A percentile compares a stretch with the other conserved stretches of the same genome.
Evolutionary conservation across 2,113 vertebrate species (phyloP).

Genomic region (Psilopsiagon aymara): DNA sequence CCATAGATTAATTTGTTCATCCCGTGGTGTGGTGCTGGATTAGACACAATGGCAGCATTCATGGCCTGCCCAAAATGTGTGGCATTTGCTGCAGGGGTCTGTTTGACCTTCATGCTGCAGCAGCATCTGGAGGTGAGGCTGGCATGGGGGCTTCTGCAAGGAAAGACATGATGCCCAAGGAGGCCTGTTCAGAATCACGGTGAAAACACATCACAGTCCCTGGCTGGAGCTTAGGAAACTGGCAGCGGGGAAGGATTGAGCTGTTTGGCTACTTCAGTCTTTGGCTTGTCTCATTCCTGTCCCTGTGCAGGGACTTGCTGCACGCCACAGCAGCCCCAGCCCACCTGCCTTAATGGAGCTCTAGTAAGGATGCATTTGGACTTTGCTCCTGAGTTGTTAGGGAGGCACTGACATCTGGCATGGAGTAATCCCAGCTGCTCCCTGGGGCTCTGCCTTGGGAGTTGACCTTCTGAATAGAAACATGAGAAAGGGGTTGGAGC

Average conservation of each 20-base stretch:
- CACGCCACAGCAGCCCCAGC: background rate
- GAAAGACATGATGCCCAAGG: background rate
- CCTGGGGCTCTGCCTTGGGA: background rate
- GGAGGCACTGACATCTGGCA: background rate
- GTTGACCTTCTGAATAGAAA: background rate
- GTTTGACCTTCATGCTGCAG: background rate
- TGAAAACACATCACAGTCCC: background rate
- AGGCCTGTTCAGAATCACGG: accelerated
- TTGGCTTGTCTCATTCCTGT: background rate
- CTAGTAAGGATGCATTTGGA: background rate
- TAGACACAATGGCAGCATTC: background rate
- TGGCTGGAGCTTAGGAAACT: background rate
- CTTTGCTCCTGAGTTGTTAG: background rate
- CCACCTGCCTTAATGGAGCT: background rate
- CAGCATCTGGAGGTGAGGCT: background rate
- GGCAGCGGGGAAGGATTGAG: background rate
- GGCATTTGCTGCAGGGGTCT: accelerated
- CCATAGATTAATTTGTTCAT: background rate
- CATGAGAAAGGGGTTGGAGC: background rate
- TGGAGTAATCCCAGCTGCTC: background rate
- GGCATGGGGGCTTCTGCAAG: accelerated
- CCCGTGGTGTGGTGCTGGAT: background rate
- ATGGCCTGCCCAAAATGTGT: accelerated
- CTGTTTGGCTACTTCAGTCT: background rate
- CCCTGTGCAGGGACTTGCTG: background rate